Conservation (phyloP, 2,888 invertebrate species). For the Icerya purchasi region DNA sequence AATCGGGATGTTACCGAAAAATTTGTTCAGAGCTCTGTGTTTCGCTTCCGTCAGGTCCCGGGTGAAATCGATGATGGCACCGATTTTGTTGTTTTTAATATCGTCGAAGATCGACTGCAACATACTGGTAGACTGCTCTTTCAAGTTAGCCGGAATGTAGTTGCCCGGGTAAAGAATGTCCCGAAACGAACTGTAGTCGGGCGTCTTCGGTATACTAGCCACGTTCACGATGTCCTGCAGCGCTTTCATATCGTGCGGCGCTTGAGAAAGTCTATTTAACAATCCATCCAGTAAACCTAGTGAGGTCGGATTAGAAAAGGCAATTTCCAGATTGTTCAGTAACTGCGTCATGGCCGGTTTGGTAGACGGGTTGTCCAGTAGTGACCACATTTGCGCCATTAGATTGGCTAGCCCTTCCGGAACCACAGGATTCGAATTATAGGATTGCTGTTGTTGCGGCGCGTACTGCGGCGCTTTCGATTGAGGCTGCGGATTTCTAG, state of each 20-base stretch:
- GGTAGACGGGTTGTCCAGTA: background rate
- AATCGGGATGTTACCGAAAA: background rate
- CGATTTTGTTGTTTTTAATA: background rate
- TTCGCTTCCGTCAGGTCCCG: background rate
- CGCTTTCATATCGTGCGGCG: background rate
- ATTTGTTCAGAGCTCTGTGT: background rate
- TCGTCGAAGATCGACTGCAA: background rate
- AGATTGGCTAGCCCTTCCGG: too few species aligned
- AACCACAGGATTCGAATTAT: too few species aligned
- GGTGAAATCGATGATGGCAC: background rate
- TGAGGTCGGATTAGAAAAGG: background rate
- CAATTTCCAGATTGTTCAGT: background rate
- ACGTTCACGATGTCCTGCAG: background rate
- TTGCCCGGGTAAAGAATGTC: background rate
- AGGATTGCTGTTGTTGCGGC: too few species aligned
- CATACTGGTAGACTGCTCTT: background rate
- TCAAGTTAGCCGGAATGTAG: background rate
- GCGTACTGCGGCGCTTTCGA: too few species aligned
- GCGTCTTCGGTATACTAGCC: background rate
- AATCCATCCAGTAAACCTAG: background rate
- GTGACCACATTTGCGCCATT: too few species aligned
- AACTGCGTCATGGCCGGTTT: background rate
- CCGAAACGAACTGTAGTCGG: background rate
- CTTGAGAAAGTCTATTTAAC: background rate
- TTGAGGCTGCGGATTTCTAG: too few species aligned